Evolutionary conservation across 2,113 vertebrate species (phyloP).

Genomic region (Kryptolebias marmoratus): DNA sequence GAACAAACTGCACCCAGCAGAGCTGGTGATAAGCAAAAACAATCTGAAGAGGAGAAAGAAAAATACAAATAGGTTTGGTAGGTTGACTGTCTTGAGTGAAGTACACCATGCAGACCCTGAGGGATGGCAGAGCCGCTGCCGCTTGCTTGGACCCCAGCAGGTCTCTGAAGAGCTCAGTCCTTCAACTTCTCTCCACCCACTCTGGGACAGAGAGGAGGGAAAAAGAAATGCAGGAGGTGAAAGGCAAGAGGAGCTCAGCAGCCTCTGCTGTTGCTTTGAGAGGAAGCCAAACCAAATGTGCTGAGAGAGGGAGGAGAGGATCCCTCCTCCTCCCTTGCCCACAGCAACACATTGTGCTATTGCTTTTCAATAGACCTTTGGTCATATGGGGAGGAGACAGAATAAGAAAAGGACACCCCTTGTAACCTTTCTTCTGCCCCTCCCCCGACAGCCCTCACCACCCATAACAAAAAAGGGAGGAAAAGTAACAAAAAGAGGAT

Average conservation of each 20-base stretch:
- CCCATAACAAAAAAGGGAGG: conserved; percentile 29
- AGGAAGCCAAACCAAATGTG: conserved; percentile 78
- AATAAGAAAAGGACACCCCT: conserved; percentile 62
- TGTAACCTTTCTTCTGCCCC: conserved; percentile 72
- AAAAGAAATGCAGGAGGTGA: conserved; percentile 60
- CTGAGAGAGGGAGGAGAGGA: conserved; percentile 41
- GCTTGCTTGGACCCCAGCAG: conserved; percentile 45
- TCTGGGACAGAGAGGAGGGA: conserved; percentile 62
- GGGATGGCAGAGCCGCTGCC: conserved; percentile 53
- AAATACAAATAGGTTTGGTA: conserved; percentile 10
- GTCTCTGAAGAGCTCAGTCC: conserved; percentile 46
- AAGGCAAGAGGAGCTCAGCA: conserved; percentile 53
- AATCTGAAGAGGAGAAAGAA: conserved; percentile 7
- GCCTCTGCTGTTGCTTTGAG: conserved; percentile 53
- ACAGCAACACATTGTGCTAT: conserved; percentile 75
- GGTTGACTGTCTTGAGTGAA: conserved; percentile 15
- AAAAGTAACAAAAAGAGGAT: conserved; percentile 20
- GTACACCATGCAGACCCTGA: conserved; percentile 28
- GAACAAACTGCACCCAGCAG: conserved; percentile 6
- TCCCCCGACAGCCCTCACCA: conserved; percentile 39
- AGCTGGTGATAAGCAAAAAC: background rate
- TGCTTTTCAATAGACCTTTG: conserved; percentile 68
- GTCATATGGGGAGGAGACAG: conserved; percentile 60
- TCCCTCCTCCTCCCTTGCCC: conserved; percentile 52
- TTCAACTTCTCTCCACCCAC: conserved; percentile 64